Evolutionary conservation across 2,797 vertebrate species (phyloP).

Genomic region (Ptychobarbus kaznakovi): DNA sequence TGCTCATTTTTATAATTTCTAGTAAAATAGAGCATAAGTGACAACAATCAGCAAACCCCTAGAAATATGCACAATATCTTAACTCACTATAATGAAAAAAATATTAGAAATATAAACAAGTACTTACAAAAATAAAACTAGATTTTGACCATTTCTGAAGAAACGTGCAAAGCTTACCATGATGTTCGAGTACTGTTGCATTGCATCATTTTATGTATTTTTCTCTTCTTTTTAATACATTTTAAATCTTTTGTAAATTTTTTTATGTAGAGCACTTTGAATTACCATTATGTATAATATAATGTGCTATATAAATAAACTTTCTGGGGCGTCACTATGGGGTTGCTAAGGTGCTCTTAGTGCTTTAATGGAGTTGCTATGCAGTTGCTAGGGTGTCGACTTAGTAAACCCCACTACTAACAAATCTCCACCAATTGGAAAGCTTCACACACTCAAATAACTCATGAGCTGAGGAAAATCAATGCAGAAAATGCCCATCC

Average conservation of each 20-base stretch:
- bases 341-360: not conserved
- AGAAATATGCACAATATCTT: not conserved
- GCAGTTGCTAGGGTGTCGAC: not conserved
- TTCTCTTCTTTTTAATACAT: not conserved
- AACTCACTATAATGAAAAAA: not conserved
- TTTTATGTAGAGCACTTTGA: not conserved
- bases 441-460: not conserved
- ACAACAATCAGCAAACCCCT: not conserved
- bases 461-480: conserved; percentile 43
- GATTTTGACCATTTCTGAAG: not conserved
- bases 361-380: not conserved
- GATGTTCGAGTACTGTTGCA: not conserved
- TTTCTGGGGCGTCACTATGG: not conserved
- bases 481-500: conserved; percentile 52
- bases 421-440: not conserved
- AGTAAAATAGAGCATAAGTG: not conserved
- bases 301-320: not conserved
- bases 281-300: not conserved
- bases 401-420: not conserved
- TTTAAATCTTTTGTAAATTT: not conserved
- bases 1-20: not conserved
- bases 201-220: not conserved
- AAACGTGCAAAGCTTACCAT: not conserved
- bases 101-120: not conserved
- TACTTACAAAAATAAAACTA: not conserved